Conservation (phyloP, 2,113 vertebrate species). For the Tragelaphus imberbis region DNA sequence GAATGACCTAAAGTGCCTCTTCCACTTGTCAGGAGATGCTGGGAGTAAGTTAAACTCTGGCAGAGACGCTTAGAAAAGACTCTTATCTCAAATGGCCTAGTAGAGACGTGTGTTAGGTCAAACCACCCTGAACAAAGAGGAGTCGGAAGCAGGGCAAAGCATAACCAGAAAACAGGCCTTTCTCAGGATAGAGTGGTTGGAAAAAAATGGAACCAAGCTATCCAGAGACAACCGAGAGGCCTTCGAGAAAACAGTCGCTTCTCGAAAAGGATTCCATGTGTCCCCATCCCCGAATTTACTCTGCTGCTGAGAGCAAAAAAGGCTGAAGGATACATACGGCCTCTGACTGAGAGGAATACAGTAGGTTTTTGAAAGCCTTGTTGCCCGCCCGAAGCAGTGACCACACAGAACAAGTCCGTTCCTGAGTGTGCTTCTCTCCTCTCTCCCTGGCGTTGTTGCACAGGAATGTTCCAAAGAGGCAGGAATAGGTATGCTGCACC, state of each 20-base stretch:
- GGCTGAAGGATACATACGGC: conserved; percentile 82
- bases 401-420: conserved; percentile 97
- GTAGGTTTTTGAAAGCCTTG: conserved; percentile 94
- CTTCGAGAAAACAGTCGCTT: background rate
- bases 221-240: background rate
- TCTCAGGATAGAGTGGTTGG: background rate
- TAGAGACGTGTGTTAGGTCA: background rate
- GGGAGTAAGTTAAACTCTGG: background rate
- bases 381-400: conserved; percentile 94
- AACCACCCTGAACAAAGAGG: background rate
- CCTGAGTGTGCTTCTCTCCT: conserved; percentile 91
- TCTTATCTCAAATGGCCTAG: background rate
- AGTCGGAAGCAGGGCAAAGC: background rate
- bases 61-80: background rate
- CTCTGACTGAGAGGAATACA: conserved; percentile 96
- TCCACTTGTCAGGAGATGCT: background rate
- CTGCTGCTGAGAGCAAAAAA: background rate
- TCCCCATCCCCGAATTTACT: background rate
- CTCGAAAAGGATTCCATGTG: background rate
- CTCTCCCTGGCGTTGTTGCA: conserved; percentile 97
- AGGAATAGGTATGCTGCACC: conserved; percentile 98
- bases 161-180: background rate
- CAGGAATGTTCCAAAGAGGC: conserved; percentile 98
- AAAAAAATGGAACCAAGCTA: background rate
- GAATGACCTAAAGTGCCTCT: background rate